phyloP scores from a whole-genome alignment of 2,888 invertebrate genomes.

The Orgyia antiqua region DNA sequence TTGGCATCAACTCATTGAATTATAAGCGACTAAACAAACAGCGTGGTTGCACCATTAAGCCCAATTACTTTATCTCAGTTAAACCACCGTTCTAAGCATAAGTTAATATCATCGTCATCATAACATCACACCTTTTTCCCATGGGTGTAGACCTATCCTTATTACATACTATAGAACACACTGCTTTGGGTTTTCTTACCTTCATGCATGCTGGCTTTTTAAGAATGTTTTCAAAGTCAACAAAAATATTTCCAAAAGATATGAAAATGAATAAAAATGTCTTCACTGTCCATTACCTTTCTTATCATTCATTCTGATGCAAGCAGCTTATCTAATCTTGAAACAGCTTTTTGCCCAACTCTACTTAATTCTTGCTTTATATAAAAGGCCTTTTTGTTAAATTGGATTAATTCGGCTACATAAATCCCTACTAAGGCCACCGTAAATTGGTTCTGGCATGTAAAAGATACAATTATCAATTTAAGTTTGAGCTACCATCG shows the following conservation, averaged over 20 bases:
- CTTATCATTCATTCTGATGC: conserved; percentile 13
- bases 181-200: too few relatives aligned
- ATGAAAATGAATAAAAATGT: conserved; percentile 2
- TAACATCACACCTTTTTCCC: too few relatives aligned
- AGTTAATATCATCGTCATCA: too few relatives aligned
- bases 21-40: too few relatives aligned
- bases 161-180: too few relatives aligned
- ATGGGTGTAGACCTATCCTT: too few relatives aligned
- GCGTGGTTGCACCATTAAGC: too few relatives aligned
- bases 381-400: conserved; percentile 43
- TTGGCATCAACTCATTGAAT: too few relatives aligned
- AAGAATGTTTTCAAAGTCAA: not conserved
- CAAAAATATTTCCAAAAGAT: conserved; percentile 3
- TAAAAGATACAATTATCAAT: conserved; percentile 4
- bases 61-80: too few relatives aligned
- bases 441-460: conserved; percentile 16
- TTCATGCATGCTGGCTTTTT: too few relatives aligned
- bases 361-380: conserved; percentile 35
- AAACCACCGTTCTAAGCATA: too few relatives aligned
- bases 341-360: conserved; percentile 15
- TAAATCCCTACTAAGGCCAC: conserved; percentile 45
- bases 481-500: not conserved
- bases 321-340: conserved; percentile 22
- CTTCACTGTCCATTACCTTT: conserved; percentile 10
- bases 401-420: conserved; percentile 53